Conservation (phyloP, 2,888 invertebrate genomes). For the Nysson spinosus region DNA sequence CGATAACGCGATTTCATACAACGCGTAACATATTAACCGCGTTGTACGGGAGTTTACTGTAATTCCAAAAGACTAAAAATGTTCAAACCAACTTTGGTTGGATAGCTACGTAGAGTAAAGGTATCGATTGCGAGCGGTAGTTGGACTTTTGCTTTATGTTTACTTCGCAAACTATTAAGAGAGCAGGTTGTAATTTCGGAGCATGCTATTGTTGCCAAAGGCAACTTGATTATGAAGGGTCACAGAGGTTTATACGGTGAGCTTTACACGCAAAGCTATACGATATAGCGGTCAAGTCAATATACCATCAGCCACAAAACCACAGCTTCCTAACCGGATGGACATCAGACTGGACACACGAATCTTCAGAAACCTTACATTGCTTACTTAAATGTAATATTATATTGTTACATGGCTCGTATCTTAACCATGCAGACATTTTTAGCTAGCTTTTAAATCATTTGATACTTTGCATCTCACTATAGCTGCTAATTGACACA, state of each 20-base stretch:
- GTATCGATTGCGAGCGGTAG: conserved; percentile 12
- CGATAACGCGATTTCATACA: too few relatives aligned
- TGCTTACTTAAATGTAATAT: too few relatives aligned
- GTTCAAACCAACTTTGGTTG: too few relatives aligned
- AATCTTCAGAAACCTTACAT: too few relatives aligned
- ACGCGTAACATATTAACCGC: too few relatives aligned
- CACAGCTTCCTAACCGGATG: background rate
- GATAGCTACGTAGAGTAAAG: background rate
- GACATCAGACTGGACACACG: conserved; percentile 15
- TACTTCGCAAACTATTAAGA: conserved; percentile 78
- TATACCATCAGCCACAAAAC: conserved; percentile 5
- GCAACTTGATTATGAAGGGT: conserved; percentile 82
- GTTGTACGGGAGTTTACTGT: too few relatives aligned
- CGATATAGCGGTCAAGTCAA: conserved; percentile 5
- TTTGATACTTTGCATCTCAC: too few relatives aligned
- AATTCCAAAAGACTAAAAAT: too few relatives aligned
- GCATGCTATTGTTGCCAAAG: conserved; percentile 81
- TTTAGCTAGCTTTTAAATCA: too few relatives aligned
- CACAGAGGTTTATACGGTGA: conserved; percentile 75
- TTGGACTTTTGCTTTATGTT: conserved; percentile 68
- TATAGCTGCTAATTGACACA: too few relatives aligned
- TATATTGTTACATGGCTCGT: too few relatives aligned
- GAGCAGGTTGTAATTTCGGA: conserved; percentile 83
- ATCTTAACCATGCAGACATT: too few relatives aligned
- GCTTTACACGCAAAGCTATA: conserved; percentile 18